Percentiles rank a stretch among this genome's conserved stretches.
phyloP scores from a whole-genome alignment of 1,140 invertebrate genomes.

The Galleria mellonella region DNA sequence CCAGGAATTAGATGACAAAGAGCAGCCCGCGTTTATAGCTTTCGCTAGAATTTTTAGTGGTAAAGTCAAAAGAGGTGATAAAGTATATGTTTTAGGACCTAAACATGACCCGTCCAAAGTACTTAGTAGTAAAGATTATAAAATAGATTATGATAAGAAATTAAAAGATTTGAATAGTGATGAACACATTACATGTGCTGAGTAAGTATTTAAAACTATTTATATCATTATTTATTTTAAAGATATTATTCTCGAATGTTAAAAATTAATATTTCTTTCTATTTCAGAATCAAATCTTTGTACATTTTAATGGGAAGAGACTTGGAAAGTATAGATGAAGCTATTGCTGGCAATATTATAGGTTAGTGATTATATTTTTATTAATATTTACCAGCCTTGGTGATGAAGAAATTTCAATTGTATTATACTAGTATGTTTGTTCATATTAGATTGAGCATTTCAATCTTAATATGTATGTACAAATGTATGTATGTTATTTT shows the following conservation, averaged over 20 bases:
- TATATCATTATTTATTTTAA: too few species aligned
- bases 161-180: slow-evolving; percentile 81
- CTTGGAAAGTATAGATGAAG: slow-evolving; percentile 85
- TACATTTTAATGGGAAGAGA: slow-evolving; percentile 97
- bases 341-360: slow-evolving; percentile 92
- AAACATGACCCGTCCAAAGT: slow-evolving; percentile 89
- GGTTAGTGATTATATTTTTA: slow-evolving; percentile 58
- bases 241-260: slow-evolving; percentile 6
- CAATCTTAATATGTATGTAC: too few species aligned
- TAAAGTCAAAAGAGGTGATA: slow-evolving; percentile 83
- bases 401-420: too few species aligned
- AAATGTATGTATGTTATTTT: too few species aligned
- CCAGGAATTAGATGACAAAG: slow-evolving; percentile 52
- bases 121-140: slow-evolving; percentile 55
- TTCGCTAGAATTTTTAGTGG: slow-evolving; percentile 97
- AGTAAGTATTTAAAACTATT: slow-evolving; percentile 56
- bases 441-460: too few species aligned
- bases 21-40: slow-evolving; percentile 88
- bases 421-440: too few species aligned
- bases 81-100: slow-evolving; percentile 89
- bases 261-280: slow-evolving; percentile 10
- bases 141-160: slow-evolving; percentile 73
- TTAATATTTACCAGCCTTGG: neutral
- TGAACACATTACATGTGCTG: slow-evolving; percentile 70
- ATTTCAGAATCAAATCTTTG: slow-evolving; percentile 74